phyloP scores from a whole-genome alignment of 2,888 invertebrate genomes.

The Euspilapteryx auroguttella region DNA sequence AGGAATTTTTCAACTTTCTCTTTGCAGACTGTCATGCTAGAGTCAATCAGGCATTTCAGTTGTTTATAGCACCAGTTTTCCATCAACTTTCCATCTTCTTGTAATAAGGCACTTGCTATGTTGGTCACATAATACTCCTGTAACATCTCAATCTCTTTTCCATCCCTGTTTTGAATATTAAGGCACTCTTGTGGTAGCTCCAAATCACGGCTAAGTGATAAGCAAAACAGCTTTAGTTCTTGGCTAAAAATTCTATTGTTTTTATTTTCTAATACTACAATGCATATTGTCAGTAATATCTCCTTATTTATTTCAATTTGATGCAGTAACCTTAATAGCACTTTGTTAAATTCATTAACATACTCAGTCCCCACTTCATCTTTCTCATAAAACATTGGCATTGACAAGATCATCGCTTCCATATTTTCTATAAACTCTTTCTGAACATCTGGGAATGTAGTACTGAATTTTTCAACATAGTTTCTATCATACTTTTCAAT shows the following conservation, averaged over 20 bases:
- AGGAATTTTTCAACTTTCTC: slow-evolving; percentile 23
- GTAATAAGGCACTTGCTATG: no score
- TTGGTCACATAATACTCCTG: slow-evolving; percentile 18
- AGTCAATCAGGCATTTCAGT: slow-evolving; percentile 17
- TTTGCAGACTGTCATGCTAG: no score
- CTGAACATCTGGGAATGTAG: slow-evolving; percentile 20
- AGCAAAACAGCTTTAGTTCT: slow-evolving; percentile 24
- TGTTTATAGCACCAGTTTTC: slow-evolving; percentile 28
- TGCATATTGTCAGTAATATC: slow-evolving; percentile 20
- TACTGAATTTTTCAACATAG: slow-evolving; percentile 19
- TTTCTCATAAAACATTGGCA: slow-evolving; percentile 28
- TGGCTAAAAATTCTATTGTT: slow-evolving; percentile 19
- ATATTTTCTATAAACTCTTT: slow-evolving; percentile 18
- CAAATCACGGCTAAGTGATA: slow-evolving; percentile 20
- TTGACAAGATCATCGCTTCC: slow-evolving; percentile 23
- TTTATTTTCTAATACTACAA: slow-evolving; percentile 18
- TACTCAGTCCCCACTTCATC: slow-evolving; percentile 20
- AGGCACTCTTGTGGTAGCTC: slow-evolving; percentile 20
- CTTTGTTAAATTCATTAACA: slow-evolving; percentile 21
- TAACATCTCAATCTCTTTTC: slow-evolving; percentile 24
- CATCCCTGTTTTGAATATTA: slow-evolving; percentile 21
- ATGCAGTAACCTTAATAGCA: slow-evolving; percentile 18
- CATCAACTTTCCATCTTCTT: no score
- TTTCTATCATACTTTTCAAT: slow-evolving; percentile 24
- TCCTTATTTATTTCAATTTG: slow-evolving; percentile 13